Conservation (phyloP, 2,888 invertebrate genomes). For the Drosophila anomelani region DNA sequence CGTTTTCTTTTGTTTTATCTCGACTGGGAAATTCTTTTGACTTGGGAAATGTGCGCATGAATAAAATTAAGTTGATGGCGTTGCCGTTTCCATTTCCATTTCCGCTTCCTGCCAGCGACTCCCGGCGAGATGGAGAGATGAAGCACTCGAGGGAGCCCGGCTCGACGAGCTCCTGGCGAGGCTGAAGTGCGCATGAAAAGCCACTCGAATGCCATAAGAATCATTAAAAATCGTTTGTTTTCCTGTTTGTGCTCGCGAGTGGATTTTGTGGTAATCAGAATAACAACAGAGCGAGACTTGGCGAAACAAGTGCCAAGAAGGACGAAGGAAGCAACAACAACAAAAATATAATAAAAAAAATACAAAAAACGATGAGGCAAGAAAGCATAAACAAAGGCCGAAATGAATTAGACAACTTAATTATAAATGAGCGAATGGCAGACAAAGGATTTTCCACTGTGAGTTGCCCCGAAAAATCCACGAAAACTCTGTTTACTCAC, state of each 20-base stretch:
- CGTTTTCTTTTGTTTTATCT: slow-evolving; percentile 72
- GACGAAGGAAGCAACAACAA: neutral
- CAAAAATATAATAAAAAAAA: neutral
- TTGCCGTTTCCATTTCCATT: slow-evolving; percentile 68
- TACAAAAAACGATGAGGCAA: slow-evolving; percentile 31
- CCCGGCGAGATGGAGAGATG: slow-evolving; percentile 9
- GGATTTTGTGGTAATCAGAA: slow-evolving; percentile 79
- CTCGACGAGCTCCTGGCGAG: slow-evolving; percentile 22
- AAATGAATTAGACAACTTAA: slow-evolving; percentile 83
- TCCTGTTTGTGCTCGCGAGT: slow-evolving; percentile 61
- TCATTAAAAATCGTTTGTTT: slow-evolving; percentile 77
- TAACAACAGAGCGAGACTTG: slow-evolving; percentile 48
- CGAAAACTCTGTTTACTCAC: slow-evolving; percentile 72
- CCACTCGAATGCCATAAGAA: slow-evolving; percentile 76
- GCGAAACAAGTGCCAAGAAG: slow-evolving; percentile 38
- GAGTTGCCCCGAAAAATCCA: slow-evolving; percentile 55
- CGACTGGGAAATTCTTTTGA: slow-evolving; percentile 56
- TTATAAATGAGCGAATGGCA: slow-evolving; percentile 74
- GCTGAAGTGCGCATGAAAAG: slow-evolving; percentile 76
- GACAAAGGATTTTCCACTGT: slow-evolving; percentile 71
- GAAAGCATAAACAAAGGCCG: slow-evolving; percentile 65
- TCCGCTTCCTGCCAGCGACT: slow-evolving; percentile 64
- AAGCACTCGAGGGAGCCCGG: slow-evolving; percentile 31
- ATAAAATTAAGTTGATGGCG: slow-evolving; percentile 77
- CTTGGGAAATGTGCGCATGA: slow-evolving; percentile 65